Percentiles rank a stretch among this genome's conserved stretches.
phyloP scores from a whole-genome alignment of 2,113 vertebrate genomes.

The Stomatorhinus ivindoensis region DNA sequence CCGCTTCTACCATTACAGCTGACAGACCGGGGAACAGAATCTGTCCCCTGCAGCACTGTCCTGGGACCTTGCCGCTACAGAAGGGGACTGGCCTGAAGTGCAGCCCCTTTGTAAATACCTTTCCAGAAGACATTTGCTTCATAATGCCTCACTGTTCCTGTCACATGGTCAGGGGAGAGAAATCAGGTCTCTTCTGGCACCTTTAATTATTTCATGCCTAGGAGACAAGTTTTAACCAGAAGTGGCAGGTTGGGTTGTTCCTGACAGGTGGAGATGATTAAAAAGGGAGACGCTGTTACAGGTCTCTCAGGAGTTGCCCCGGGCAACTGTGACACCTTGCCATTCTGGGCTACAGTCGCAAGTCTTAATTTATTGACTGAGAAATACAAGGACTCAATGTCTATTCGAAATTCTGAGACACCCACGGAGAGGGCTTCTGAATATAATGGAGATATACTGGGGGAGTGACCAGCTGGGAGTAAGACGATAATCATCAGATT shows the following conservation, averaged over 20 bases:
- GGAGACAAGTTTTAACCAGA: slow-evolving; percentile 85
- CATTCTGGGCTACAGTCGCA: slow-evolving; percentile 12
- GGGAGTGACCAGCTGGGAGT: slow-evolving; percentile 8
- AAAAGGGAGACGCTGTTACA: slow-evolving; percentile 69
- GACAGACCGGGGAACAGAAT: slow-evolving; percentile 73
- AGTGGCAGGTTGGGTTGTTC: slow-evolving; percentile 76
- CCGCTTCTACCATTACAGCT: slow-evolving; percentile 71
- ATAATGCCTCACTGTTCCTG: slow-evolving; percentile 63
- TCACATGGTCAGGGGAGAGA: slow-evolving; percentile 64
- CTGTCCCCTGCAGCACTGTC: slow-evolving; percentile 75
- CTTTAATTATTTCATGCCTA: slow-evolving; percentile 88
- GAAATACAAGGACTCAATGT: slow-evolving; percentile 19
- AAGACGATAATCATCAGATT: slow-evolving; percentile 15
- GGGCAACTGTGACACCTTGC: slow-evolving; percentile 46
- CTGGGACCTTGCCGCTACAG: slow-evolving; percentile 45
- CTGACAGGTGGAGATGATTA: slow-evolving; percentile 81
- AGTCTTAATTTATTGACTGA: slow-evolving; percentile 28
- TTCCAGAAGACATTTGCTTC: slow-evolving; percentile 78
- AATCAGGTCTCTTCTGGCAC: slow-evolving; percentile 64
- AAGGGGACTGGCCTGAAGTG: slow-evolving; percentile 66
- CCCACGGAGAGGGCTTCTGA: slow-evolving; percentile 18
- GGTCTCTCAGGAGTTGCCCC: slow-evolving; percentile 68
- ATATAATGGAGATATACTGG: slow-evolving; percentile 24
- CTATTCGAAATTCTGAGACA: slow-evolving; percentile 15
- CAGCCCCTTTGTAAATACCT: slow-evolving; percentile 16